Conservation (phyloP, 92 coral and sea anemone species). For the Porites rus region DNA sequence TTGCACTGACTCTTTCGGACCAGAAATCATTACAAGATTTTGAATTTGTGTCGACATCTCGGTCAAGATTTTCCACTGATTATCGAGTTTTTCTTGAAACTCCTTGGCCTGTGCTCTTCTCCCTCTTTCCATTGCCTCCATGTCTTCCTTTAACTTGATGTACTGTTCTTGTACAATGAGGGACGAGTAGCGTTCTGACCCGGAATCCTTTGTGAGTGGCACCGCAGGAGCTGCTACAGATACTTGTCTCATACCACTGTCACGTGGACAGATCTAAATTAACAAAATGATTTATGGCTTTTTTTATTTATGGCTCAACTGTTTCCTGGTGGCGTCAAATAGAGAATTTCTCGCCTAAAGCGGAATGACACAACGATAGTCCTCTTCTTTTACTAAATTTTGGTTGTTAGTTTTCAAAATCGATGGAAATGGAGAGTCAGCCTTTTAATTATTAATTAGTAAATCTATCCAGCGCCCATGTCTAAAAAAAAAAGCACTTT, state of each 20-base stretch:
- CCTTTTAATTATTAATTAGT: too few relatives aligned
- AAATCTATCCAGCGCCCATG: too few relatives aligned
- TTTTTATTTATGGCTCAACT: too few relatives aligned
- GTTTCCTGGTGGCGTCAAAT: too few relatives aligned
- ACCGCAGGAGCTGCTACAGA: not conserved
- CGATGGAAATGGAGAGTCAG: too few relatives aligned
- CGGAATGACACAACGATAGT: too few relatives aligned
- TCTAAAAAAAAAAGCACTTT: too few relatives aligned
- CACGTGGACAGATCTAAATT: conserved; percentile 12
- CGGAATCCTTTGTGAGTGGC: not conserved
- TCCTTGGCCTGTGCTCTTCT: not conserved
- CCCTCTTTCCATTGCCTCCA: not conserved
- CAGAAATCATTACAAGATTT: not conserved
- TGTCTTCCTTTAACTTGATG: not conserved
- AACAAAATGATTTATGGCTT: not conserved
- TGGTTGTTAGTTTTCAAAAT: too few relatives aligned
- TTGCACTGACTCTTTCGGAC: not conserved
- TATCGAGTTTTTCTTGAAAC: conserved; percentile 1
- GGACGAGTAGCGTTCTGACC: not conserved
- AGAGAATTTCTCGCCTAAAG: too few relatives aligned
- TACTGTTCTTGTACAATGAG: not conserved
- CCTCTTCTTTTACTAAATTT: too few relatives aligned
- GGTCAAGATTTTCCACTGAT: not conserved
- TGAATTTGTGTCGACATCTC: not conserved
- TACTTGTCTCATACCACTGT: not conserved